Evolutionary conservation across 2,797 vertebrate species (phyloP).

Genomic region (Epinephelus malabaricus): DNA sequence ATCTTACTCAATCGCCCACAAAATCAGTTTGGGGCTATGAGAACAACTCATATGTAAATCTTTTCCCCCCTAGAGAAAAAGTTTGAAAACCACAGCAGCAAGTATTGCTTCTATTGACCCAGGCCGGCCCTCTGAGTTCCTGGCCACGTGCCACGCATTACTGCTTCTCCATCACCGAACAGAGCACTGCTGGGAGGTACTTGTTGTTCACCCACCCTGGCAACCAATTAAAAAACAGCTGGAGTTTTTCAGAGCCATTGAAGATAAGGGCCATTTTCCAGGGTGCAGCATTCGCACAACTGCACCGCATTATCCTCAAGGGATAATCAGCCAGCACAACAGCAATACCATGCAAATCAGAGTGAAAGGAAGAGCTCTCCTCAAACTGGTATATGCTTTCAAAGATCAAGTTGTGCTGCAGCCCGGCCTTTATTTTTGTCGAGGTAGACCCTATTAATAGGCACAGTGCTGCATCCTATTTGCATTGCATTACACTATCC

Average conservation of each 20-base stretch:
- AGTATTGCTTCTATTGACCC: constrained; percentile 74
- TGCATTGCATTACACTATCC: constrained; percentile 20
- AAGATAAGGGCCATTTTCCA: constrained; percentile 80
- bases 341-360: constrained; percentile 63
- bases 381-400: constrained; percentile 38
- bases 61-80: constrained; percentile 47
- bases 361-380: constrained; percentile 53
- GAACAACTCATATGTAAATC: constrained; percentile 66
- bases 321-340: constrained; percentile 72
- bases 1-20: constrained; percentile 54
- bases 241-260: constrained; percentile 80
- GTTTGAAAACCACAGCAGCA: constrained; percentile 67
- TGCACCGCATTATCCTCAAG: constrained; percentile 72
- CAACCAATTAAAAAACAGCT: constrained; percentile 84
- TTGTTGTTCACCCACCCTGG: constrained; percentile 80
- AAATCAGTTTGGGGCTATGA: constrained; percentile 47
- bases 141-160: constrained; percentile 76
- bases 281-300: constrained; percentile 75
- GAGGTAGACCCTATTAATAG: constrained; percentile 27
- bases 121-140: constrained; percentile 52
- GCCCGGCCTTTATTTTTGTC: constrained; percentile 32
- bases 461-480: constrained; percentile 9
- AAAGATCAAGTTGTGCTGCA: constrained; percentile 59
- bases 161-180: constrained; percentile 71
- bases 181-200: constrained; percentile 74